Base-by-base conservation (phyloP, 92 coral and sea anemone species). In the Umimayanthus chanpuru region DNA sequence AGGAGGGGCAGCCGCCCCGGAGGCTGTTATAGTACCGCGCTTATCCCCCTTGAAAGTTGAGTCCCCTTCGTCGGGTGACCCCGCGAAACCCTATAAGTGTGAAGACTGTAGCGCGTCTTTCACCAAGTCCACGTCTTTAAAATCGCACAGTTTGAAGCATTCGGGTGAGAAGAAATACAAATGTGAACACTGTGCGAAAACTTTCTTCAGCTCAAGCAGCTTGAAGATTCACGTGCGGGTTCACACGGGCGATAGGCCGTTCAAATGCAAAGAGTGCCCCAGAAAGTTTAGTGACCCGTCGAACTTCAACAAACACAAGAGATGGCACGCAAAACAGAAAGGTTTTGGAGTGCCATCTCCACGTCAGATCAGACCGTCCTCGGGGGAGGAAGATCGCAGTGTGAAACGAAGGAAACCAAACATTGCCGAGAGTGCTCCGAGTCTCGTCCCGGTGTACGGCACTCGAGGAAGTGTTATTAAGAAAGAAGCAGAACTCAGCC, bases 261-360 rank as follows among this genome's bases (percentile, higher is more conserved):
- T 97, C 81, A 97, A 95, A 76, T 97, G 99, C 92, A 97, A 95
- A 88, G 96, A 94, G 28, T 97, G 99, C 89, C 95, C 98, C 23
- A 93, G 98, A 81, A 96, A 94, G 70, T 97, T 97, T 79, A 97
- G 99, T 76, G 99, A 97, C 74, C 99, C 99, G 15, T 97, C 99
- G 30, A 97, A 97, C 90, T 97, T 97, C 80, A 97, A 97, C 93
- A 97, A 97, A 75, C 99, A 97, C 89, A 97, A 97, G 82, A 90
- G 98, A n/a, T 97, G 98, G 96, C 99, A 97, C 76, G 91, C 92
- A 6, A 97, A 97, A 58, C 97, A 94, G 80, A 94, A 90, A 39
- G 94, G 92, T 28, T 89, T 85, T 36, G 92, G 94, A 21, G 90
- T 82, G 36, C 90, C 88, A 67, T 78, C 92, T 14, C 80, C 88